These are phyloP conservation scores for Notolabrus celidotus DNA, from an alignment of 2,797 vertebrate species.

Conservation along the genomic window DNA sequence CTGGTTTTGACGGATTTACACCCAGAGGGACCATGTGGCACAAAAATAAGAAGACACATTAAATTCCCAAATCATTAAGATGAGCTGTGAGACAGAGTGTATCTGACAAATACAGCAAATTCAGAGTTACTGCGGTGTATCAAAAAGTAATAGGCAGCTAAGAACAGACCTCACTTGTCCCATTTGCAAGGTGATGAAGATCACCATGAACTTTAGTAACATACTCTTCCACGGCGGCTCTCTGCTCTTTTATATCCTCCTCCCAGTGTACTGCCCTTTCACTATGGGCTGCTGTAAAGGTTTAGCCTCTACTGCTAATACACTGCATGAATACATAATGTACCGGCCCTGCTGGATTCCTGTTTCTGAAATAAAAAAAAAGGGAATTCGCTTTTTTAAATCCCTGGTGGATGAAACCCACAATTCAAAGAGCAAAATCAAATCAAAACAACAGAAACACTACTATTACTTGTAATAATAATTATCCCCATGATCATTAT, in stretches of 20 bases:
- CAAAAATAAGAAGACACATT: slow-evolving; percentile 54
- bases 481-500: slow-evolving; percentile 34
- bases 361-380: slow-evolving; percentile 44
- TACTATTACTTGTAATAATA: slow-evolving; percentile 38
- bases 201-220: slow-evolving; percentile 68
- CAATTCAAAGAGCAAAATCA: slow-evolving; percentile 38
- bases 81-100: slow-evolving; percentile 59
- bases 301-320: slow-evolving; percentile 57
- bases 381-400: slow-evolving; percentile 31
- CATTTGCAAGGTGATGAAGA: slow-evolving; percentile 68
- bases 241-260: slow-evolving; percentile 62
- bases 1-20: slow-evolving; percentile 47
- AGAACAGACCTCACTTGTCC: slow-evolving; percentile 56
- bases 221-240: slow-evolving; percentile 41
- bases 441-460: slow-evolving; percentile 43
- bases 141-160: slow-evolving; percentile 48
- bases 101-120: slow-evolving; percentile 56
- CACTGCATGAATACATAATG: slow-evolving; percentile 70
- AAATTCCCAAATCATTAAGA: slow-evolving; percentile 61
- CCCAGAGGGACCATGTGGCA: slow-evolving; percentile 45
- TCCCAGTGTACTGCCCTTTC: slow-evolving; percentile 69
- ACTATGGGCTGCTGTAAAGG: slow-evolving; percentile 67
- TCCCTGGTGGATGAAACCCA: slow-evolving; percentile 25
- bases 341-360: slow-evolving; percentile 44
- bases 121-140: slow-evolving; percentile 47